These are phyloP conservation scores for Scophthalmus maximus DNA, from an alignment of 2,113 vertebrate species.

Conservation along the genomic window DNA sequence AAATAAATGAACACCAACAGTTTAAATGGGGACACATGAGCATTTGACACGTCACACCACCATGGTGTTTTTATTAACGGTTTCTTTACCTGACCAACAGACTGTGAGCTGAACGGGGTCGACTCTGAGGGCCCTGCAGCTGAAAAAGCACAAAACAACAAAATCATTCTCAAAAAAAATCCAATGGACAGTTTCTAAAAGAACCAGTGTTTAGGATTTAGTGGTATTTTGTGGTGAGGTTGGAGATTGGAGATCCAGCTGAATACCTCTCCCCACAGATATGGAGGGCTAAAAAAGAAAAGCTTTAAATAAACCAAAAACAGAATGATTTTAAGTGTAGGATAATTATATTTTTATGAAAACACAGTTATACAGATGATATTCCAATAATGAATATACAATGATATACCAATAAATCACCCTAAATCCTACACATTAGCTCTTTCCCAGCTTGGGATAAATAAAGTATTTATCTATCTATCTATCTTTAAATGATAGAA, in stretches of 20 bases:
- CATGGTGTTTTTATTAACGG: no score
- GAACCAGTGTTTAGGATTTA: not conserved
- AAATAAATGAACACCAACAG: not conserved
- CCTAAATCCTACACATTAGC: not conserved
- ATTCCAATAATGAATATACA: no score
- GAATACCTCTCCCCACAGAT: not conserved
- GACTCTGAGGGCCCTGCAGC: conserved; percentile 74
- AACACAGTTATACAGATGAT: not conserved
- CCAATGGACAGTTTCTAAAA: not conserved
- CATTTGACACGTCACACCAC: no score
- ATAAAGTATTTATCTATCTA: no score
- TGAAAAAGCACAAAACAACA: conserved; percentile 59
- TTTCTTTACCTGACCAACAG: conserved; percentile 84
- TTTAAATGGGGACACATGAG: no score
- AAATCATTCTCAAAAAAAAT: not conserved
- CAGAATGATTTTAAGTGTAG: not conserved
- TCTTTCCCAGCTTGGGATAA: no score
- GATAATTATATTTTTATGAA: not conserved
- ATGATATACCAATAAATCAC: not conserved
- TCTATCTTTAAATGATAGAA: not conserved
- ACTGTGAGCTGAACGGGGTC: conserved; percentile 53
- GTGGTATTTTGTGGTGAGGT: not conserved
- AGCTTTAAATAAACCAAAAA: not conserved
- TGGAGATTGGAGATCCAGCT: not conserved
- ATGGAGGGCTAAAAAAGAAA: not conserved